Evolutionary conservation across 1,140 invertebrate genomes (phyloP), one percentile per base, ranked within the genome.

Genomic region (Aphaenogaster floridana): DNA sequence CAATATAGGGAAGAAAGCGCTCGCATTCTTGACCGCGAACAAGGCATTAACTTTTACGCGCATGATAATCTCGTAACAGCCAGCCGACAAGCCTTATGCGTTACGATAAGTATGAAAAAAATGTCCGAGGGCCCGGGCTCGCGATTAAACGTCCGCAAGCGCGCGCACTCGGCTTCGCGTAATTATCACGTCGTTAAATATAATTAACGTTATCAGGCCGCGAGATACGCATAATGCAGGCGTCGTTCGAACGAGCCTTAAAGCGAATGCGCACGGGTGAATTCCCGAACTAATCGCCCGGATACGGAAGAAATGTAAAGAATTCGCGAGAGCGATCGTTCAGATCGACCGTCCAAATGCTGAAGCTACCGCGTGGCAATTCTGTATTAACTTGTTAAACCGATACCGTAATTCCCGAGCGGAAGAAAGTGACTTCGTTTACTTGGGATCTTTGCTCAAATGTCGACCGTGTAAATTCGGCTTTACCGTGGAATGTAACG

Each of bases 141-240:
- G n/a, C 80, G 54, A 83, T 83, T 52, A 36, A 83, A 83, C 42
- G 42, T 83, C 28, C 52, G 28, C 48, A 21, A 80, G 34, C 15
- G 71, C 39, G 21, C 78, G 57, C 48, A 54, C 64, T 50, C 6
- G 69, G 11, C 21, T 89, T 77, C 48, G 57, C 77, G 59, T 80
- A 66, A 90, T 86, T 88, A 77, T 90, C 89, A 89, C 69, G 8
- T 68, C 86, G 81, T 90, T 88, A 91, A 90, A 88, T 81, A 88
- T 83, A 90, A 91, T 91, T 91, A 91, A 63, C 81, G 81, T 74
- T 90, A 88, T 90, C 89, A 63, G 39, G 28, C 11, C 7, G 45
- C 42, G n/a, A 66, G 89, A 90, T 87, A 80, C 52, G 61, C 11
- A 34, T 81, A 74, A 89, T 71, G 64, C 63, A 48, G n/a, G 36